phyloP scores from a whole-genome alignment of 2,888 invertebrate genomes.

The Teleiodes luculella region DNA sequence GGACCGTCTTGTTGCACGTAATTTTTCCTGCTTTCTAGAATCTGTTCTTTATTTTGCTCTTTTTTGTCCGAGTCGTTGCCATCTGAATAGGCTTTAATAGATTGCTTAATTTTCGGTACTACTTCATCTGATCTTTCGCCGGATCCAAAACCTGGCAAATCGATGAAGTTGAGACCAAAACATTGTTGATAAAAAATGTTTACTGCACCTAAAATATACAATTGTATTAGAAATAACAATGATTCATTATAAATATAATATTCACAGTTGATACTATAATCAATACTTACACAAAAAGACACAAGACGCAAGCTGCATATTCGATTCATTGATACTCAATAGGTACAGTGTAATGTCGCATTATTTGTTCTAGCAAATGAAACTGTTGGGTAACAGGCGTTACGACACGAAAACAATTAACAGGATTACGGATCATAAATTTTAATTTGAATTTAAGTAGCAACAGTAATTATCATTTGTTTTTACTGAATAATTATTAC shows the following conservation, averaged over 20 bases:
- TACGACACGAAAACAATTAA: neutral
- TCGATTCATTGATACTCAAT: constrained; percentile 18
- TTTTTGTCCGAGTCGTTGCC: neutral
- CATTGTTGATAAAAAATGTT: constrained; percentile 26
- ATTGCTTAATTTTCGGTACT: neutral
- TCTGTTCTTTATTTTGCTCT: neutral
- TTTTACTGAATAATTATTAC: too few relatives aligned
- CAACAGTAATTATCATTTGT: too few relatives aligned
- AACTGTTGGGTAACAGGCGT: too few relatives aligned
- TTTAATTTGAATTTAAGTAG: neutral
- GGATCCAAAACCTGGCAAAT: constrained; percentile 25
- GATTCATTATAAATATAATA: too few relatives aligned
- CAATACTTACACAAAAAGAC: constrained; percentile 7
- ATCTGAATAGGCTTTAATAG: neutral
- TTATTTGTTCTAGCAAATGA: neutral
- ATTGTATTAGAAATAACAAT: neutral
- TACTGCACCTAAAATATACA: constrained; percentile 26
- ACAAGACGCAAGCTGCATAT: constrained; percentile 7
- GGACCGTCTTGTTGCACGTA: too few relatives aligned
- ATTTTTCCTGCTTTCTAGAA: neutral
- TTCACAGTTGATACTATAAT: neutral
- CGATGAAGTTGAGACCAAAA: constrained; percentile 33
- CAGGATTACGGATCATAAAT: neutral
- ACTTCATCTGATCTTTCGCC: neutral
- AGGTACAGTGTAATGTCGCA: neutral